A percentile compares a stretch with the other conserved stretches of the same genome.
These are phyloP conservation scores for Atherix ibis DNA, from an alignment of 2,888 invertebrate species.

Conservation along the genomic window DNA sequence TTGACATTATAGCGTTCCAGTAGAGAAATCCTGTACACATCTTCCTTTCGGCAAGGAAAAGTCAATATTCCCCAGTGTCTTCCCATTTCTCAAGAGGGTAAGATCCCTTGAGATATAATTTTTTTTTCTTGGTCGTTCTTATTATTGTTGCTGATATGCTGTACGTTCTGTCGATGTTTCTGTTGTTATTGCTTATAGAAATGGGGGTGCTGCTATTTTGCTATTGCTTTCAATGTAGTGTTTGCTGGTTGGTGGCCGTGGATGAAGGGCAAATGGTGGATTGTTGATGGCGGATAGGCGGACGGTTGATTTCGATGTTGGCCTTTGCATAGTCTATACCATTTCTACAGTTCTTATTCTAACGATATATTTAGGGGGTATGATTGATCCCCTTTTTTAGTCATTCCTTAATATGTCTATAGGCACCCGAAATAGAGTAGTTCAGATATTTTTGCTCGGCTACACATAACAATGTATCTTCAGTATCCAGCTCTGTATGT, in stretches of 20 bases:
- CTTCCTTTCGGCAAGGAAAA: conserved; percentile 9
- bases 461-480: too few relatives aligned
- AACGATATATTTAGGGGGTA: too few relatives aligned
- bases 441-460: too few relatives aligned
- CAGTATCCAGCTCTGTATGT: too few relatives aligned
- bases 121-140: conserved; percentile 6
- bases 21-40: conserved; percentile 10
- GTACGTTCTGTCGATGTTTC: conserved; percentile 1
- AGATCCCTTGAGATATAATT: conserved; percentile 17
- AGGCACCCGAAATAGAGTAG: too few relatives aligned
- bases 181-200: not conserved
- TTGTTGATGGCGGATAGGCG: not conserved
- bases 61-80: conserved; percentile 11
- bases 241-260: conserved; percentile 1
- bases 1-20: too few relatives aligned
- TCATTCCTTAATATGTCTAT: too few relatives aligned
- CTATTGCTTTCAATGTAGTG: not conserved
- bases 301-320: conserved; percentile 2
- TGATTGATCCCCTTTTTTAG: conserved; percentile 8
- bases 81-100: conserved; percentile 19
- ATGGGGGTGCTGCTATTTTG: conserved; percentile 1
- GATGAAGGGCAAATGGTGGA: conserved; percentile 1
- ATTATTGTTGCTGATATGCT: conserved; percentile 5
- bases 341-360: too few relatives aligned
- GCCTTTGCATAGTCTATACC: too few relatives aligned